These are phyloP conservation scores for Diachrysia chrysitis DNA, from an alignment of 2,888 invertebrate genomes.

Conservation along the genomic window DNA sequence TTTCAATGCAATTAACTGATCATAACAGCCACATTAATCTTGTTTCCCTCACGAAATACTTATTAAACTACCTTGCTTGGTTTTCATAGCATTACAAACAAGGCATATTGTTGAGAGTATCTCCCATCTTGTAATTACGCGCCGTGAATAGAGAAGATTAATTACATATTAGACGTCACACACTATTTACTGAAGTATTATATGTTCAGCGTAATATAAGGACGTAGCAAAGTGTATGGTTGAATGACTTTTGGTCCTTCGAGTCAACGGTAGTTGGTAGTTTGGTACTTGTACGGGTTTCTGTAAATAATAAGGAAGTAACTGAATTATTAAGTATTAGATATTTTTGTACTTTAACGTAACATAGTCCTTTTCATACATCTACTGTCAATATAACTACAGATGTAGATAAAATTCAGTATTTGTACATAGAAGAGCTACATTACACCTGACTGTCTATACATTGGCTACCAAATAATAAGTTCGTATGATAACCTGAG, in stretches of 20 bases:
- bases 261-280: neutral
- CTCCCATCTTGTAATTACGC: conserved; percentile 50
- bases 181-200: conserved; percentile 32
- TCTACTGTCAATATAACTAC: no score
- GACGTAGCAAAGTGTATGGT: neutral
- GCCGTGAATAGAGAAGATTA: conserved; percentile 48
- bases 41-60: neutral
- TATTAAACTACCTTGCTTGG: neutral
- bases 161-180: conserved; percentile 31
- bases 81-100: conserved; percentile 28
- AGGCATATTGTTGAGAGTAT: conserved; percentile 42
- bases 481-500: neutral
- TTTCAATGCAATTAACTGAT: neutral
- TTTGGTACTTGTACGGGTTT: no score
- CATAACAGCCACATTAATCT: neutral
- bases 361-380: no score
- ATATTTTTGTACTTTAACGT: no score
- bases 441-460: neutral
- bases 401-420: neutral
- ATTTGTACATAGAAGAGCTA: neutral
- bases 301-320: no score
- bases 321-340: no score
- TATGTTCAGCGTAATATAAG: conserved; percentile 15
- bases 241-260: neutral
- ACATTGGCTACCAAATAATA: neutral